Percentiles rank a stretch among this genome's conserved stretches.
These are phyloP conservation scores for Troglohyphantes excavatus DNA, from an alignment of 2,888 invertebrate species.

Conservation along the genomic window DNA sequence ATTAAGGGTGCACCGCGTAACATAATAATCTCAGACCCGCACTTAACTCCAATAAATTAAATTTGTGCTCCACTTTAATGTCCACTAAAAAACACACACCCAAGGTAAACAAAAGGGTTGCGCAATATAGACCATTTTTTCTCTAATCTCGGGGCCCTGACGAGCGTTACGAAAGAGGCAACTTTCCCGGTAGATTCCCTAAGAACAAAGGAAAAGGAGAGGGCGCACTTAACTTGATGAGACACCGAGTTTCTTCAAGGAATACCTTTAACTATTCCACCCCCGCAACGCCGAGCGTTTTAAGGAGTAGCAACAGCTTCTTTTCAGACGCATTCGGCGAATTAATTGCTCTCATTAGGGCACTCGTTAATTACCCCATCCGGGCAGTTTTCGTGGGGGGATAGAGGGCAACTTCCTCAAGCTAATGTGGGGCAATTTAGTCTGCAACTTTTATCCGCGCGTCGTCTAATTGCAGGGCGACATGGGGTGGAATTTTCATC, in stretches of 20 bases:
- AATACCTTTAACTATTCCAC: slow-evolving; percentile 37
- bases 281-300: slow-evolving; percentile 26
- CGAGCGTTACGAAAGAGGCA: not conserved
- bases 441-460: slow-evolving; percentile 39
- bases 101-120: slow-evolving; percentile 18
- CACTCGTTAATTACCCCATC: slow-evolving; percentile 72
- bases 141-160: not conserved
- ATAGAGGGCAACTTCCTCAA: slow-evolving; percentile 47
- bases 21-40: not conserved
- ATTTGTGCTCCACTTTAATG: not conserved
- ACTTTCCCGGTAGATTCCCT: not conserved
- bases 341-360: slow-evolving; percentile 75
- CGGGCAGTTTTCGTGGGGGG: slow-evolving; percentile 37
- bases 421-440: slow-evolving; percentile 65
- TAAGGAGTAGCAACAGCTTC: slow-evolving; percentile 58
- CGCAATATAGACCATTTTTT: slow-evolving; percentile 24
- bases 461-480: slow-evolving; percentile 51
- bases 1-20: not conserved
- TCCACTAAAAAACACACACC: not conserved
- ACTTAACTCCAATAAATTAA: not conserved
- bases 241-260: slow-evolving; percentile 13
- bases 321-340: slow-evolving; percentile 64
- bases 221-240: slow-evolving; percentile 70
- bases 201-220: slow-evolving; percentile 56
- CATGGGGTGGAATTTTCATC: slow-evolving; percentile 65